Evolutionary conservation across 2,113 vertebrate species (phyloP).

Genomic region (Panthera leo): DNA sequence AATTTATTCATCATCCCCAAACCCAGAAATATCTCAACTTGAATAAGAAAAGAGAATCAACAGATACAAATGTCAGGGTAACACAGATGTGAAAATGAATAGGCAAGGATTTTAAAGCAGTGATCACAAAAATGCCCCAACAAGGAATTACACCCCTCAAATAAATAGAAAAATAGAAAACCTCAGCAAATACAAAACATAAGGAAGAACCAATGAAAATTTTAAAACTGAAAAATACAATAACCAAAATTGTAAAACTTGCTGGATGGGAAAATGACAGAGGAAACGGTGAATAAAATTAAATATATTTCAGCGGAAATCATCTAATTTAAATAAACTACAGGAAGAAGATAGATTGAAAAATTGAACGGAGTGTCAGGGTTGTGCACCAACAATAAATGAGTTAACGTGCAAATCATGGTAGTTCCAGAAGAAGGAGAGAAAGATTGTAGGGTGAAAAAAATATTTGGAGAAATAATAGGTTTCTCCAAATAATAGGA

Average conservation of each 20-base stretch:
- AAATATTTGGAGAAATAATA: background rate
- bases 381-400: background rate
- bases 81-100: background rate
- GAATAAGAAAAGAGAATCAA: background rate
- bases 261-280: background rate
- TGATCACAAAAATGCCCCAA: background rate
- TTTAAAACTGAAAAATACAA: background rate
- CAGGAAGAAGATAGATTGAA: background rate
- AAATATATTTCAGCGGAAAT: background rate
- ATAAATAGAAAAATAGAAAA: background rate
- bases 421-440: background rate
- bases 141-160: background rate
- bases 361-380: background rate
- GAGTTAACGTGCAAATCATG: background rate
- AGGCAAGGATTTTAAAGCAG: background rate
- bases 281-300: background rate
- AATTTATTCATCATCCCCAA: background rate
- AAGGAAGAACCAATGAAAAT: background rate
- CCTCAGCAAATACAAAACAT: background rate
- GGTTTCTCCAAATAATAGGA: background rate
- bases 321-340: background rate
- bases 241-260: background rate
- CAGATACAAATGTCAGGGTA: background rate
- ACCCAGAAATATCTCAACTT: background rate
- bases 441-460: background rate